Evolutionary conservation across 1,140 invertebrate species (phyloP).

Genomic region (Drosophila arizonae): DNA sequence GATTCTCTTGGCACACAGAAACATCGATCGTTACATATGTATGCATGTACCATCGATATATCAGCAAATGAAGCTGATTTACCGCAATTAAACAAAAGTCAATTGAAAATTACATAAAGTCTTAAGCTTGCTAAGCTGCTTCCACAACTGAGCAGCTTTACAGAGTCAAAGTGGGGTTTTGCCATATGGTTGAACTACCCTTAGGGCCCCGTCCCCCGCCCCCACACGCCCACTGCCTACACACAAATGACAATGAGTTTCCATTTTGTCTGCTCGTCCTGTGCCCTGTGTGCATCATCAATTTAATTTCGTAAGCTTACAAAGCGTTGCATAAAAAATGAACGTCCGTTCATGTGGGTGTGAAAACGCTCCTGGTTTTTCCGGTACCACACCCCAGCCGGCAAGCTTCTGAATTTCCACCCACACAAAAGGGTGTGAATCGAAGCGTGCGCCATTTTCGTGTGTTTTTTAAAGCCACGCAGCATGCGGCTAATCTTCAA

Average conservation of each 20-base stretch:
- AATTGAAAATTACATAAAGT: slow-evolving; percentile 72
- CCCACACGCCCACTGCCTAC: neutral
- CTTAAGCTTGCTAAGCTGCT: slow-evolving; percentile 55
- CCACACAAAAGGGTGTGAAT: slow-evolving; percentile 72
- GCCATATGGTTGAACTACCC: slow-evolving; percentile 48
- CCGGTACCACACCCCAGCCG: slow-evolving; percentile 20
- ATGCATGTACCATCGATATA: slow-evolving; percentile 4
- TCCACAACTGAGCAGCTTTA: slow-evolving; percentile 24
- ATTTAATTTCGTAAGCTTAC: slow-evolving; percentile 76
- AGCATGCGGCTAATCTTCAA: slow-evolving; percentile 74
- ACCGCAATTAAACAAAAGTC: slow-evolving; percentile 73
- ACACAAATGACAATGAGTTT: slow-evolving; percentile 59
- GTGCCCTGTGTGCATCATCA: slow-evolving; percentile 64
- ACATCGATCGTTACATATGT: neutral
- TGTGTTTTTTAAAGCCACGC: slow-evolving; percentile 59
- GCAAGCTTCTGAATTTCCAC: slow-evolving; percentile 42
- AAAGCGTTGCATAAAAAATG: slow-evolving; percentile 75
- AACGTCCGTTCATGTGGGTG: slow-evolving; percentile 63
- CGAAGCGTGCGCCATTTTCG: slow-evolving; percentile 69
- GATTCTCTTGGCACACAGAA: neutral
- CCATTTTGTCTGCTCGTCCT: slow-evolving; percentile 54
- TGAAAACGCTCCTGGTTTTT: slow-evolving; percentile 54
- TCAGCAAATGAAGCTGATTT: slow-evolving; percentile 34
- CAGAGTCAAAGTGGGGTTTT: slow-evolving; percentile 27
- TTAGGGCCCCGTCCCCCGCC: neutral